Evolutionary conservation across 2,888 invertebrate species (phyloP).

Genomic region (Kuschelorhynchus macadamiae): DNA sequence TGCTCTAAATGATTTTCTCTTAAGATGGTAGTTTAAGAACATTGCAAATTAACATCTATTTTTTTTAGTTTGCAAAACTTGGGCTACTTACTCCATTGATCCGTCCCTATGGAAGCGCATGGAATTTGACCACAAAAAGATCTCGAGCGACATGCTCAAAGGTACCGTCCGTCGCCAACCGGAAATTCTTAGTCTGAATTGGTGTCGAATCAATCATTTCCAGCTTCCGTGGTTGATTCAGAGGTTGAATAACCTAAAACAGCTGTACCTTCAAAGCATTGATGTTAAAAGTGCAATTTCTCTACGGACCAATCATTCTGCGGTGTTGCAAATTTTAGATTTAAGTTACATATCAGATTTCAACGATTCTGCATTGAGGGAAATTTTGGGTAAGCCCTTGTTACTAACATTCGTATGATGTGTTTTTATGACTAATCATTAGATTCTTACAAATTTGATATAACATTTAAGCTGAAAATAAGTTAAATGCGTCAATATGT

Average conservation of each 20-base stretch:
- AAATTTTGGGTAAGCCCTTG: constrained; percentile 76
- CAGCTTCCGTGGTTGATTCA: constrained; percentile 94
- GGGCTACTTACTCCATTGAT: constrained; percentile 89
- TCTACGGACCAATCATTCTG: constrained; percentile 79
- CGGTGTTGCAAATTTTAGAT: constrained; percentile 72
- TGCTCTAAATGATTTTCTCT: too few relatives aligned
- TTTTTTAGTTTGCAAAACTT: constrained; percentile 85
- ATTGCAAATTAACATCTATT: too few relatives aligned
- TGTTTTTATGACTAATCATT: not conserved
- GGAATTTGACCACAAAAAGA: constrained; percentile 80
- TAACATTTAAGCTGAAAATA: too few relatives aligned
- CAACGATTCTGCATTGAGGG: constrained; percentile 86
- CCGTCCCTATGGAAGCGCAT: constrained; percentile 88
- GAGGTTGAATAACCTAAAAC: constrained; percentile 86
- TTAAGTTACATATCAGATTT: constrained; percentile 89
- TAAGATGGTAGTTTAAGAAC: too few relatives aligned
- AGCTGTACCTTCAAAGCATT: constrained; percentile 84
- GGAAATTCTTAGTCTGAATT: constrained; percentile 84
- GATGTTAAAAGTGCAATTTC: constrained; percentile 83
- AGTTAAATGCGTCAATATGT: too few relatives aligned
- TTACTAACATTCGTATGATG: not conserved
- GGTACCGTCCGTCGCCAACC: constrained; percentile 93
- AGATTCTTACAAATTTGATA: not conserved
- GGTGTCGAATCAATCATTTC: constrained; percentile 88
- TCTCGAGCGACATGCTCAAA: constrained; percentile 66